Evolutionary conservation across 2,888 invertebrate species (phyloP).

Genomic region (Cyaniris semiargus): DNA sequence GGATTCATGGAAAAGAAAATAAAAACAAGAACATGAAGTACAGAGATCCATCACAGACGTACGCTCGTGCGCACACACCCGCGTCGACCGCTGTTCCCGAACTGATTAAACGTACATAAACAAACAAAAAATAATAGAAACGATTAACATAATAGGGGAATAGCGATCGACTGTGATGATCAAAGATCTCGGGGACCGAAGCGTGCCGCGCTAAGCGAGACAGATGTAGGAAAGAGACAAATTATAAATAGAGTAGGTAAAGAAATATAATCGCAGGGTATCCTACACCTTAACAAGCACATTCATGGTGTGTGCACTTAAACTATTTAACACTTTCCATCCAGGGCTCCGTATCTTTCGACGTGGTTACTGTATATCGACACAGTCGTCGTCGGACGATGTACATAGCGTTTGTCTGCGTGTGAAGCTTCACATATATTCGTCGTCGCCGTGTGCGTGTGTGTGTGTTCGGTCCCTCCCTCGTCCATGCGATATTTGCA

Average conservation of each 20-base stretch:
- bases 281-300: constrained; percentile 76
- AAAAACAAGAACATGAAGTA: constrained; percentile 79
- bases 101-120: constrained; percentile 26
- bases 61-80: constrained; percentile 47
- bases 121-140: constrained; percentile 12
- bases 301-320: constrained; percentile 79
- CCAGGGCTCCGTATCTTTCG: constrained; percentile 71
- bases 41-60: constrained; percentile 61
- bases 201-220: constrained; percentile 74
- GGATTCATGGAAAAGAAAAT: constrained; percentile 89
- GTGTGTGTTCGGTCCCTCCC: constrained; percentile 51
- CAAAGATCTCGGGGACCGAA: constrained; percentile 64
- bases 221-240: constrained; percentile 62
- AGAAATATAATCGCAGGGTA: constrained; percentile 66
- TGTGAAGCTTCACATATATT: constrained; percentile 56
- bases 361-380: constrained; percentile 52
- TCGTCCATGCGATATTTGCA: constrained; percentile 64
- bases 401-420: constrained; percentile 42
- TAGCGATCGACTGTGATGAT: constrained; percentile 59
- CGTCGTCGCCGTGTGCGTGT: constrained; percentile 47
- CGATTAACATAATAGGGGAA: constrained; percentile 43
- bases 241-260: constrained; percentile 61
- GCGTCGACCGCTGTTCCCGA: constrained; percentile 48
- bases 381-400: constrained; percentile 41
- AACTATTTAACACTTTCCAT: constrained; percentile 63